Conservation (phyloP, 2,797 vertebrate genomes). For the Halcyon badia region DNA sequence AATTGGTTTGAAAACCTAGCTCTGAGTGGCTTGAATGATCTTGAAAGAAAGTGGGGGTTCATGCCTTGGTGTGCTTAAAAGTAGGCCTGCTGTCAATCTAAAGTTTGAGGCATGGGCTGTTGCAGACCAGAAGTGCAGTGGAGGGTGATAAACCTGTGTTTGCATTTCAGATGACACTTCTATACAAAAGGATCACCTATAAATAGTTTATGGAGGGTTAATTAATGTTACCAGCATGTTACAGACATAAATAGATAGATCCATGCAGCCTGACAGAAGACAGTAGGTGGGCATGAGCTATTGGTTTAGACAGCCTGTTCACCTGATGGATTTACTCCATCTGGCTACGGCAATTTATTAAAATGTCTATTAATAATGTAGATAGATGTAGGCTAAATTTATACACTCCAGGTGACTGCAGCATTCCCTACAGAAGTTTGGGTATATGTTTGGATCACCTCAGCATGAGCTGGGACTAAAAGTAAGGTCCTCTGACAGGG, state of each 20-base stretch:
- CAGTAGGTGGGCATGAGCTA: conserved; percentile 3
- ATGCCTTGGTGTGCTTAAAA: background rate
- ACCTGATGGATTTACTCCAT: conserved; percentile 21
- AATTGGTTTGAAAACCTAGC: background rate
- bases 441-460: background rate
- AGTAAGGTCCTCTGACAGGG: background rate
- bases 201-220: conserved; percentile 37
- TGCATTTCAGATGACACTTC: conserved; percentile 7
- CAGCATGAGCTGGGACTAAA: background rate
- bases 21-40: background rate
- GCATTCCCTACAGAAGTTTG: background rate
- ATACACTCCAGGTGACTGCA: background rate
- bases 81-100: background rate
- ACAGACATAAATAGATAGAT: conserved; percentile 11
- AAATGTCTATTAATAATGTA: conserved; percentile 36
- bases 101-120: background rate
- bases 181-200: background rate
- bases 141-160: conserved; percentile 9
- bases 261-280: background rate
- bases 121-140: background rate
- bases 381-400: conserved; percentile 2
- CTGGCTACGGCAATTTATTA: conserved; percentile 6
- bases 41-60: background rate
- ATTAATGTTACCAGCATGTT: conserved; percentile 29
- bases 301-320: conserved; percentile 20